Evolutionary conservation across 2,888 invertebrate genomes (phyloP), one percentile per base, ranked within the genome.

Genomic region (Hypomecis punctinalis): DNA sequence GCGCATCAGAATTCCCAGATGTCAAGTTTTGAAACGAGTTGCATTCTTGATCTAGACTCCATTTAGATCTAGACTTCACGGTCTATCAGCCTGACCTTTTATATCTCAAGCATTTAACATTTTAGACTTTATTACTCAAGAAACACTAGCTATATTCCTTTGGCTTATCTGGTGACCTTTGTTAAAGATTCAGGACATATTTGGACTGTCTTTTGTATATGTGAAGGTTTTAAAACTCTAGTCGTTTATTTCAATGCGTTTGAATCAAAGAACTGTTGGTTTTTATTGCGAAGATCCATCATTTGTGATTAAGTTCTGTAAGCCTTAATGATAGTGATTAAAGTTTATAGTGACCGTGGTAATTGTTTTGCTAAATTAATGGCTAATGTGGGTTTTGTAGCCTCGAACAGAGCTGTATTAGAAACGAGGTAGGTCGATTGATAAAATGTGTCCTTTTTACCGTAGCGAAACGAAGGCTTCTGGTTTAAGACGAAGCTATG

Each of bases 11-110:
- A 61, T 9, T 9, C 35, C 35, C 23, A 54, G 48, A 7, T 48
- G 47, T 51, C 53, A 52, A 45, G 13, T 57, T 47, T 42, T 57
- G 36, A 52, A 63, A 63, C 56, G 8, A 39, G 39, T 58, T 51
- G 52, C 59, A 57, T 47, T 61, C 49, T 51, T 58, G 60, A 67
- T 70, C 67, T 70, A 67, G 67, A 67, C 70, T 66, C 62, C 49
- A 63, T 55, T 55, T 36, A 35, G 45, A 67, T 70, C 63, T 67
- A 70, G 67, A 66, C 67, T 68, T 64, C 63, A 63, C 69, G 69
- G 67, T 63, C 59, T 70, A 49, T 63, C 58, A 40, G n/a, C 13
- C 48, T 53, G 63, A 70, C 67, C 70, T 70, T 67, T 23, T 57
- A 48, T 52, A 6, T 58, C 42, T 63, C 39, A 13, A 23, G 42